Base-by-base conservation (phyloP, 2,797 vertebrate genomes). In the Acanthurus lineatus region DNA sequence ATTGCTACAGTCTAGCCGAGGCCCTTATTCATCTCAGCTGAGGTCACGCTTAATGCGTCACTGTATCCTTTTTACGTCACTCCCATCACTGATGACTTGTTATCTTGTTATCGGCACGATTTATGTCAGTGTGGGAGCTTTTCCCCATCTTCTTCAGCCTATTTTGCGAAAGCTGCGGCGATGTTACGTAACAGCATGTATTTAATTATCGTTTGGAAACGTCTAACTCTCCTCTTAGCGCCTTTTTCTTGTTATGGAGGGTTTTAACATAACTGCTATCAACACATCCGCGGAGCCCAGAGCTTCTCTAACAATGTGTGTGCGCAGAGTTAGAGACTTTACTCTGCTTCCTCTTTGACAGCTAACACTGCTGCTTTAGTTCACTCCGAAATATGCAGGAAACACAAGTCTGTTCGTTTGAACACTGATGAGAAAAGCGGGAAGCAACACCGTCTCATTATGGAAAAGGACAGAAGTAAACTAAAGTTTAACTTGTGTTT, bases 121-220 rank as follows among this genome's bases (percentile, higher is more conserved):
- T 44, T 76, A 60, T 42, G 28, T 42, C 15, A 48, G 56, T 20
- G 61, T 25, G 51, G 47, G 16, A 51, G 51, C 72, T 56, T 56
- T 60, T 54, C 65, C 40, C 22, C 69, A 2, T 86, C 73, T 76
- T 51, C 74, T 84, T 83, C 88, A 40, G 40, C 40, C 40, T 40
- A 81, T 87, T 86, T 63, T 84, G 73, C 19, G 28, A 32, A 68
- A 77, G 73, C 85, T 63, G 16, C 51, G 19, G 84, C 77, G 64
- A 22, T 12, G 74, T 91, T 87, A 84, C 66, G 61, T 74, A 93
- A 89, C 81, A 69, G 59, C 58, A 67, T 74, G 84, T 88, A 91
- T 75, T 8, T 40, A 40, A 40, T 40, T 40, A 84, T 85, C 73
- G 88, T 88, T 74, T 67, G 65, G 49, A 86, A 70, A 77, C 53